phyloP scores from a whole-genome alignment of 2,797 vertebrate species.

The Helicolenus hilgendorfi region DNA sequence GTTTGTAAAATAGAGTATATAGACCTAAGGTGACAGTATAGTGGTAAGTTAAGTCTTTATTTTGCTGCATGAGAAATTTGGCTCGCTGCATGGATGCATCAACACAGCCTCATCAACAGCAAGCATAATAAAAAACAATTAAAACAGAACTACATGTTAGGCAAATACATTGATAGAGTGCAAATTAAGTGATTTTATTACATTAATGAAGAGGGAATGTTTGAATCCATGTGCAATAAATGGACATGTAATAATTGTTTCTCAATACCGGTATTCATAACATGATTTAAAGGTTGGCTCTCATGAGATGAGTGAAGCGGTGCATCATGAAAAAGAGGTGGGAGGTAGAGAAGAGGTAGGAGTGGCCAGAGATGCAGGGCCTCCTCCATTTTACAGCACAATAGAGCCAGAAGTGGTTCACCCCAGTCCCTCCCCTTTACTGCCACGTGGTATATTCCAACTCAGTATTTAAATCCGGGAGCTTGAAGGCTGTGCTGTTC shows the following conservation, averaged over 20 bases:
- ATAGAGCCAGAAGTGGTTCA: constrained; percentile 64
- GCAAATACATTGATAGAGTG: neutral
- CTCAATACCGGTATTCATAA: neutral
- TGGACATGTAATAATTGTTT: neutral
- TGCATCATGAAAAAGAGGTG: constrained; percentile 51
- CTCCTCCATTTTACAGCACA: constrained; percentile 77
- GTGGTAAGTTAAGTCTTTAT: neutral
- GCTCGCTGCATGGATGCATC: neutral
- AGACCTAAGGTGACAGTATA: too few relatives aligned
- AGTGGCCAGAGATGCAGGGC: constrained; percentile 47
- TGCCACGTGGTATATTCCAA: constrained; percentile 85
- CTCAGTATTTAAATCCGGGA: constrained; percentile 86
- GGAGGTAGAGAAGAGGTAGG: constrained; percentile 46
- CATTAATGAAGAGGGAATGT: neutral
- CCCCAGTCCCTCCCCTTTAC: constrained; percentile 51
- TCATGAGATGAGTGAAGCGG: constrained; percentile 10
- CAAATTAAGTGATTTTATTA: neutral
- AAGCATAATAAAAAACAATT: neutral
- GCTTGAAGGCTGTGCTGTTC: constrained; percentile 75
- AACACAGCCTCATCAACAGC: neutral
- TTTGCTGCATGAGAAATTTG: neutral
- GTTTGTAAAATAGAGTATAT: too few relatives aligned
- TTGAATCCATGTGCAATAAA: neutral
- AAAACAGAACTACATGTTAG: neutral
- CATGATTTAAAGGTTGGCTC: neutral